Evolutionary conservation across 2,888 invertebrate genomes (phyloP).

Genomic region (Diloba caeruleocephala): DNA sequence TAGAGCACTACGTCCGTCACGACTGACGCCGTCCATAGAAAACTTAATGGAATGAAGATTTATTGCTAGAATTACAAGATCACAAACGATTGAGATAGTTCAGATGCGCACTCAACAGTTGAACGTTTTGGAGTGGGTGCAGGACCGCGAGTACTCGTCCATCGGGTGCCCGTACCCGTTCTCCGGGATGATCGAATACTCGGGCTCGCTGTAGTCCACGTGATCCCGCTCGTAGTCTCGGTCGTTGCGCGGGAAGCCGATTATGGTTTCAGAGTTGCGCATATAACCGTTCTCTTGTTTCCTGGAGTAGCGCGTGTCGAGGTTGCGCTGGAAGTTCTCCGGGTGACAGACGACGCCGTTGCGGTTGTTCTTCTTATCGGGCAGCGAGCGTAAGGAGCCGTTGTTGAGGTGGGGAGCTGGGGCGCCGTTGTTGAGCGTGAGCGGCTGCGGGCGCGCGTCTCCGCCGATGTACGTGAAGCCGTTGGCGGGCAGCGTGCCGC

Average conservation of each 20-base stretch:
- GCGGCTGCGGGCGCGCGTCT: conserved; percentile 89
- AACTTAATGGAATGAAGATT: conserved; percentile 89
- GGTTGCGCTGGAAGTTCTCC: conserved; percentile 86
- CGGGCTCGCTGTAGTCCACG: conserved; percentile 83
- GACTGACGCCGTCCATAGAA: conserved; percentile 75
- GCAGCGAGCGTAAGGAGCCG: conserved; percentile 84
- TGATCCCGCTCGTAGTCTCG: conserved; percentile 72
- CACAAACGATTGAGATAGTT: conserved; percentile 82
- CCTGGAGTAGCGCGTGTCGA: conserved; percentile 84
- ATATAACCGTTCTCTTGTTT: conserved; percentile 87
- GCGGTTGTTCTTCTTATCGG: conserved; percentile 84
- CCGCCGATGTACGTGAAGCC: conserved; percentile 94
- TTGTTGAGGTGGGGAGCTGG: conserved; percentile 86
- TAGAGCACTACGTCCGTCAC: conserved; percentile 85
- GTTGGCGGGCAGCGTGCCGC: conserved; percentile 91
- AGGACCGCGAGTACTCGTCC: conserved; percentile 80
- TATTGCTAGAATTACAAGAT: conserved; percentile 89
- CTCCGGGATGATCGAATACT: conserved; percentile 87
- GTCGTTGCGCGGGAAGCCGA: conserved; percentile 80
- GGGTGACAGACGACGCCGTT: conserved; percentile 83
- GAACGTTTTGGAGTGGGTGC: conserved; percentile 86
- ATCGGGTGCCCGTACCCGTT: conserved; percentile 69
- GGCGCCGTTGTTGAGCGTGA: conserved; percentile 86
- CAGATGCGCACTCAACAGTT: conserved; percentile 82
- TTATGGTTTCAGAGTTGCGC: conserved; percentile 82